These are phyloP conservation scores for Terrapene triunguis DNA, from an alignment of 2,113 vertebrate species.

Conservation along the genomic window DNA sequence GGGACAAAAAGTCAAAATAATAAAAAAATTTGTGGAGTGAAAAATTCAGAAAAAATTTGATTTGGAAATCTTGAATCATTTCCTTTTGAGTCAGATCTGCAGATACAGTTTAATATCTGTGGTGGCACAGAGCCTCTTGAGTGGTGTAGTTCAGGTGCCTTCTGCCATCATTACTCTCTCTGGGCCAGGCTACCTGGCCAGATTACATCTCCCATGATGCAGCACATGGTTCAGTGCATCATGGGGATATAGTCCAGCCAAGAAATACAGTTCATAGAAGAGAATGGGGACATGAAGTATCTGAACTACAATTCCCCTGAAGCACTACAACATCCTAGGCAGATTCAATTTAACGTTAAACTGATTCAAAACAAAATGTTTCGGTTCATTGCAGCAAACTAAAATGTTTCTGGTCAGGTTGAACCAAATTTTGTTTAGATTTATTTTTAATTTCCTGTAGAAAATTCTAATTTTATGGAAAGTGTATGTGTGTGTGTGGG, in stretches of 20 bases:
- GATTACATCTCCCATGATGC: neutral
- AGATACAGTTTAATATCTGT: neutral
- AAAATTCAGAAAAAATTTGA: neutral
- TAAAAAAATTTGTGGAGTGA: neutral
- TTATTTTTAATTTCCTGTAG: neutral
- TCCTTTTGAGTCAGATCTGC: rapidly evolving
- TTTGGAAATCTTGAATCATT: neutral
- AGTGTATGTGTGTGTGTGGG: too few relatives aligned
- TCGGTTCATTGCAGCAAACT: neutral
- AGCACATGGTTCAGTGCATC: neutral
- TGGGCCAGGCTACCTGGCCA: rapidly evolving
- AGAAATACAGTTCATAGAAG: neutral
- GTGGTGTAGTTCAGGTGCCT: neutral
- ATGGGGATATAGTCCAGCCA: neutral
- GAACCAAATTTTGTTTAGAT: neutral
- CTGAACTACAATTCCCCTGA: neutral
- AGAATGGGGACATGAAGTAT: neutral
- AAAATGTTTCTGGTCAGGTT: neutral
- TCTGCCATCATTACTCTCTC: rapidly evolving
- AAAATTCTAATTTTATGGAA: constrained; percentile 12
- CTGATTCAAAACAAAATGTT: neutral
- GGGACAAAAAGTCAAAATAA: neutral
- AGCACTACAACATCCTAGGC: rapidly evolving
- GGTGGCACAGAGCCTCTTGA: rapidly evolving
- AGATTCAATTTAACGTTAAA: neutral